These are phyloP conservation scores for Bryconaethiops microstoma DNA, from an alignment of 2,797 vertebrate species.

Conservation along the genomic window DNA sequence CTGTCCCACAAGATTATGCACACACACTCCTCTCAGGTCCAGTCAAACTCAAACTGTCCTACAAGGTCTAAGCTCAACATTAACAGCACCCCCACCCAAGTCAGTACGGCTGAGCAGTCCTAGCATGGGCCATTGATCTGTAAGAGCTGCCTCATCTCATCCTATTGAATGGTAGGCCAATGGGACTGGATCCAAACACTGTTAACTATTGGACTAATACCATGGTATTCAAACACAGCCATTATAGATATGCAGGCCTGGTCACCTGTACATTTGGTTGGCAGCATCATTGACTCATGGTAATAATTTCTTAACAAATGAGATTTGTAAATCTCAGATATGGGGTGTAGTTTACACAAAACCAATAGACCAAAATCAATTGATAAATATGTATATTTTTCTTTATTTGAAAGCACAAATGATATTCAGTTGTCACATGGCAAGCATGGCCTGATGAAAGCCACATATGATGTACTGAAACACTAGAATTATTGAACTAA, in stretches of 20 bases:
- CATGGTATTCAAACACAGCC: background rate
- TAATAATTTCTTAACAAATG: background rate
- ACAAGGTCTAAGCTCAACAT: conserved; percentile 9
- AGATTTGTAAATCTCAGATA: background rate
- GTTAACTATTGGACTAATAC: background rate
- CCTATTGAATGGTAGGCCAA: background rate
- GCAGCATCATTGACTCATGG: background rate
- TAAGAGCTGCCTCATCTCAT: conserved; percentile 23
- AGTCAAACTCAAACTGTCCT: conserved; percentile 28
- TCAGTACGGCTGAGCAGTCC: background rate
- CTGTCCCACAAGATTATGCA: conserved; percentile 40
- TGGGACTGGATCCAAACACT: conserved; percentile 6
- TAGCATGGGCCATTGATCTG: conserved; percentile 35
- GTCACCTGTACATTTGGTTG: background rate
- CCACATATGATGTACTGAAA: background rate
- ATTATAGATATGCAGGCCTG: background rate
- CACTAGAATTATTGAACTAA: background rate
- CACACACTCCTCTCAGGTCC: conserved; percentile 26
- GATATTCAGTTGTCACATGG: background rate
- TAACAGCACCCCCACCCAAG: background rate
- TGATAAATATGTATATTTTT: background rate
- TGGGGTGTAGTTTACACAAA: background rate
- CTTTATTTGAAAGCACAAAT: conserved; percentile 26
- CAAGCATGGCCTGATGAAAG: background rate
- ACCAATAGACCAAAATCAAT: background rate